Conservation (phyloP, 1,140 invertebrate genomes). For the Thrips palmi region DNA sequence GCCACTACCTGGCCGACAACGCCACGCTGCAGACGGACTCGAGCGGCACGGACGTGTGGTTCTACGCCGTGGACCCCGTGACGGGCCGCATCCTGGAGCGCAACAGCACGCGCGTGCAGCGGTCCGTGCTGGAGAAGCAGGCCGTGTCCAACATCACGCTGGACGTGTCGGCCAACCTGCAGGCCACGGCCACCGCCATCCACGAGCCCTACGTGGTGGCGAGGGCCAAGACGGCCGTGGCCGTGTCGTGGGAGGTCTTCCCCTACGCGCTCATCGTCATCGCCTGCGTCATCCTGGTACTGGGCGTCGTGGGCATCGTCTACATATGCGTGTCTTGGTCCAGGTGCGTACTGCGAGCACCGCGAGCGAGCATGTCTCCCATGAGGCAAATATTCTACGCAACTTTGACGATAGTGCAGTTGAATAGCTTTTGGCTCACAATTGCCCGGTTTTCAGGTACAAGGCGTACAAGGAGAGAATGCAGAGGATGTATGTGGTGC, state of each 20-base stretch:
- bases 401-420: no score
- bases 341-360: slow-evolving; percentile 49
- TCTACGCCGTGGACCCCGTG: slow-evolving; percentile 64
- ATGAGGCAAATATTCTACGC: no score
- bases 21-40: slow-evolving; percentile 51
- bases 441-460: slow-evolving; percentile 48
- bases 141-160: slow-evolving; percentile 42
- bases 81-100: slow-evolving; percentile 52
- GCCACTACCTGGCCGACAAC: slow-evolving; percentile 47
- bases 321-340: slow-evolving; percentile 87
- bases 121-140: slow-evolving; percentile 17
- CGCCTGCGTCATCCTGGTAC: slow-evolving; percentile 66
- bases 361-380: not conserved
- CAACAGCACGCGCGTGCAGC: slow-evolving; percentile 47
- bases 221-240: slow-evolving; percentile 30
- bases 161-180: slow-evolving; percentile 39
- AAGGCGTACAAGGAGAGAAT: slow-evolving; percentile 62
- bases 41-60: slow-evolving; percentile 67
- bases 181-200: slow-evolving; percentile 44
- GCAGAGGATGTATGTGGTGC: slow-evolving; percentile 48
- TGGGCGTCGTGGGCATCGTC: slow-evolving; percentile 68
- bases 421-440: no score
- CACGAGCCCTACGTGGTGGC: slow-evolving; percentile 37
- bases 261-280: slow-evolving; percentile 74
- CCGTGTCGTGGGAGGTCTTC: slow-evolving; percentile 51